Conservation (phyloP, 2,888 invertebrate species). For the Plagodis pulveraria region DNA sequence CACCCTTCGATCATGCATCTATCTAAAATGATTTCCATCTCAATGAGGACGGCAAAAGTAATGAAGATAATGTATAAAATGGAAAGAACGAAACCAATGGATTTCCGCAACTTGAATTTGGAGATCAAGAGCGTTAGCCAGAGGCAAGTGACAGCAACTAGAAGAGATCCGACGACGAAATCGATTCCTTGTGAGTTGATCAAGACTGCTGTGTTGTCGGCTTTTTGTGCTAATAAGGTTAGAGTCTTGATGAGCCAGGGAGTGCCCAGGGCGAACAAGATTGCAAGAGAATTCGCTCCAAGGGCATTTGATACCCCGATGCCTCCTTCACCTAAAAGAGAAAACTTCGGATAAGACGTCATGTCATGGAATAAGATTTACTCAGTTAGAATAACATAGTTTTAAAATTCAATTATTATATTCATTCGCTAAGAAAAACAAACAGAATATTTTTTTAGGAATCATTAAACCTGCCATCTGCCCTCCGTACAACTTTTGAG, state of each 20-base stretch:
- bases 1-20: constrained; percentile 25
- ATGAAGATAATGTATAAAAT: constrained; percentile 89
- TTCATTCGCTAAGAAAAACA: too few relatives aligned
- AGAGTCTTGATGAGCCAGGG: constrained; percentile 93
- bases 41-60: constrained; percentile 90
- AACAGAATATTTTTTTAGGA: too few relatives aligned
- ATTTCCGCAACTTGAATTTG: constrained; percentile 88
- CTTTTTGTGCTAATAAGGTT: constrained; percentile 75
- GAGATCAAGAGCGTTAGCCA: constrained; percentile 88
- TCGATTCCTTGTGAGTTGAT: constrained; percentile 93
- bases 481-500: too few relatives aligned
- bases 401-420: too few relatives aligned
- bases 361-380: too few relatives aligned
- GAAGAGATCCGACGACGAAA: constrained; percentile 91
- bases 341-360: constrained; percentile 12
- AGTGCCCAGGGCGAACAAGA: constrained; percentile 91
- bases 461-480: too few relatives aligned
- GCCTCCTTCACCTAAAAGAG: constrained; percentile 89
- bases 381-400: too few relatives aligned
- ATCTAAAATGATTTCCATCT: constrained; percentile 88
- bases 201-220: constrained; percentile 78
- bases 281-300: constrained; percentile 94
- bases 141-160: constrained; percentile 89
- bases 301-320: constrained; percentile 95
- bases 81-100: constrained; percentile 88